Percentiles rank a stretch among this genome's conserved stretches.
Conservation (phyloP, 1,140 invertebrate species). For the Archegozetes longisetosus region DNA sequence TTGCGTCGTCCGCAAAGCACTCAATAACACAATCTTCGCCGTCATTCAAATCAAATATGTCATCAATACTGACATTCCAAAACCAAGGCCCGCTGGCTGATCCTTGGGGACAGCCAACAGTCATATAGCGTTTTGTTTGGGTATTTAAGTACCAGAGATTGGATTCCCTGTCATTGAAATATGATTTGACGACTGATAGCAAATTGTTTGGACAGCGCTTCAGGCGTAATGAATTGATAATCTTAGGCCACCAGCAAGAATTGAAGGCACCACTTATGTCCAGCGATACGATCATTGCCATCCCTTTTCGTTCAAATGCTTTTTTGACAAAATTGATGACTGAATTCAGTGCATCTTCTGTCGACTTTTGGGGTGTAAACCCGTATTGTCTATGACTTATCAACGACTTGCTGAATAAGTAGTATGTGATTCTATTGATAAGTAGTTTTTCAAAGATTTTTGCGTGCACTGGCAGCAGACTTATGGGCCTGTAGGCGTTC, state of each 20-base stretch:
- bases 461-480: neutral
- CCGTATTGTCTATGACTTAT: neutral
- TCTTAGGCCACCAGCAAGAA: neutral
- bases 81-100: neutral
- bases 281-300: neutral
- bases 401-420: neutral
- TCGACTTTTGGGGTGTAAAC: neutral
- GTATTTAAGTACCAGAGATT: neutral
- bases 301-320: neutral
- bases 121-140: neutral
- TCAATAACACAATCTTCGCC: neutral
- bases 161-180: neutral
- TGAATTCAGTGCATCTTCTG: neutral
- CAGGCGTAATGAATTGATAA: neutral
- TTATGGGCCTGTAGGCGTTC: neutral
- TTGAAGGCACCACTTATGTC: constrained; percentile 5
- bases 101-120: constrained; percentile 2
- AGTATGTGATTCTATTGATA: neutral
- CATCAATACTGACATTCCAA: constrained; percentile 1
- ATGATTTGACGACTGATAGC: neutral
- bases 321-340: neutral
- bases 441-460: constrained; percentile 1
- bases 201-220: neutral
- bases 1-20: neutral
- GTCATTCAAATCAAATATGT: neutral